Percentiles rank a stretch among this genome's conserved stretches.
Evolutionary conservation across 1,140 invertebrate species (phyloP).

Genomic region (Ridgeia piscesae): DNA sequence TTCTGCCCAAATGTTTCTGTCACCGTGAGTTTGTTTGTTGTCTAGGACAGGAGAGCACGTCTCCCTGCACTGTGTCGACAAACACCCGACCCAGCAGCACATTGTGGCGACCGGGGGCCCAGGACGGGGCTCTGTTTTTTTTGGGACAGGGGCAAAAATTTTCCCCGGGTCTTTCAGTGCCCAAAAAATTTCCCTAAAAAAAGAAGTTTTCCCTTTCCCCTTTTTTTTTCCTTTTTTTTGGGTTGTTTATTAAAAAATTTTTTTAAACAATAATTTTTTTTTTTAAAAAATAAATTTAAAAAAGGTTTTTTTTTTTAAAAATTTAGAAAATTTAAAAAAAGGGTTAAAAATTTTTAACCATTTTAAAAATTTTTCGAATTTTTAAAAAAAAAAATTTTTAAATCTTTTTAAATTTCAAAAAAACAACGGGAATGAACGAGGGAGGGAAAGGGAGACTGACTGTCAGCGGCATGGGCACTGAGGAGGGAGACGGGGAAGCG

Average conservation of each 20-base stretch:
- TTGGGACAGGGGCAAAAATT: constrained; percentile 69
- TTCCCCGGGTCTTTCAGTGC: constrained; percentile 80
- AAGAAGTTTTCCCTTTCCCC: constrained; percentile 49
- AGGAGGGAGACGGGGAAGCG: constrained; percentile 77
- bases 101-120: constrained; percentile 66
- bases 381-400: too few species aligned
- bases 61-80: constrained; percentile 69
- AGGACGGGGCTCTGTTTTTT: constrained; percentile 48
- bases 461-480: constrained; percentile 73
- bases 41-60: constrained; percentile 57
- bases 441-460: constrained; percentile 42
- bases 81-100: constrained; percentile 83
- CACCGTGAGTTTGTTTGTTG: background rate
- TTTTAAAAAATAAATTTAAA: too few species aligned
- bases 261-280: too few species aligned
- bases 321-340: too few species aligned
- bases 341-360: too few species aligned
- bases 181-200: constrained; percentile 71
- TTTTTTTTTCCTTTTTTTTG: too few species aligned
- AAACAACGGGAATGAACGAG: too few species aligned
- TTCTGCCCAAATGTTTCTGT: constrained; percentile 18
- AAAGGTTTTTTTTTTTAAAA: too few species aligned
- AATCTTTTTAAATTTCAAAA: too few species aligned
- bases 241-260: too few species aligned
- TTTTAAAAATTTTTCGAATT: too few species aligned